phyloP scores from a whole-genome alignment of 2,888 invertebrate species.

The Perizoma flavofasciatum region DNA sequence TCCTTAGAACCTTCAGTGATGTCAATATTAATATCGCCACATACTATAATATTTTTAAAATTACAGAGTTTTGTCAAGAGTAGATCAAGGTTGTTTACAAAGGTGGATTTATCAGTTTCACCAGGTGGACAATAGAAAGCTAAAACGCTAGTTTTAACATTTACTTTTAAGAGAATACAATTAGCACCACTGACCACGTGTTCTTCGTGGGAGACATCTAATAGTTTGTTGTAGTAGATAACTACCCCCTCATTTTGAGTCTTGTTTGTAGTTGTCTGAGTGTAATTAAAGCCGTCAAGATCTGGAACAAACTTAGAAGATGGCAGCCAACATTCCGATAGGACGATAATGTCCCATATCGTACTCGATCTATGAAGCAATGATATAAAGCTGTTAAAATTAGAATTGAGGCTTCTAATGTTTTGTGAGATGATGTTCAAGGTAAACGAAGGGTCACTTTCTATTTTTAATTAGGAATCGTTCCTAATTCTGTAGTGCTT shows the following conservation, averaged over 20 bases:
- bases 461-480: no score
- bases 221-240: slow-evolving; percentile 1
- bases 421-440: slow-evolving; percentile 7
- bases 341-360: slow-evolving; percentile 3
- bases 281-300: neutral
- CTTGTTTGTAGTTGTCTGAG: neutral
- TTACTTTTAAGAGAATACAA: no score
- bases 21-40: no score
- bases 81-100: no score
- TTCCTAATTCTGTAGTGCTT: no score
- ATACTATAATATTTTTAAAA: no score
- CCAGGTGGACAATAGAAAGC: no score
- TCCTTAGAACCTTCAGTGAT: no score
- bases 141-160: no score
- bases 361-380: neutral
- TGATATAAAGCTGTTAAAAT: neutral
- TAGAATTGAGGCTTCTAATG: slow-evolving; percentile 7
- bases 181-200: slow-evolving; percentile 1
- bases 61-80: no score
- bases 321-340: slow-evolving; percentile 5
- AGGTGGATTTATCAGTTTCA: no score
- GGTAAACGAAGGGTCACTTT: neutral
- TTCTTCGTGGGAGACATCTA: neutral
- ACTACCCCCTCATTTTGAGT: slow-evolving; percentile 11
- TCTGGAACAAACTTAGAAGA: neutral